Base-by-base conservation (phyloP, 2,113 vertebrate species). In the Seriola quinqueradiata region DNA sequence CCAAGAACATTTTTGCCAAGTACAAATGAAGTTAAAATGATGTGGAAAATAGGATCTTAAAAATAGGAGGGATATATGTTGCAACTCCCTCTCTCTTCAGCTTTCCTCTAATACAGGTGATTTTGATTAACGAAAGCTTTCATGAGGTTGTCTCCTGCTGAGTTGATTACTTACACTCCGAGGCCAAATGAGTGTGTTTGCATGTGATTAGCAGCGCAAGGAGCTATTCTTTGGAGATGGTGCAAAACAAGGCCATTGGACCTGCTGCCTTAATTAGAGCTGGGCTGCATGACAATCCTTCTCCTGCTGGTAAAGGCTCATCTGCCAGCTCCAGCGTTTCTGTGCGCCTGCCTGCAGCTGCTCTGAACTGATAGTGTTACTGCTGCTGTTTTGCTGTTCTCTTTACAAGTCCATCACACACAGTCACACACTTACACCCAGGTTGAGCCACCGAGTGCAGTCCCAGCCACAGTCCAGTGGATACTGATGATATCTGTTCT, bases 191-290 rank as follows among this genome's bases (percentile, higher is more conserved):
- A 87, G 66, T 69, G 73, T 92, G 83, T 91, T 87, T 89, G 86
- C 75, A 50, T 81, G 85, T 90, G 87, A 93, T 94, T 92, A 91
- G 78, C 79, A 77, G 72, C 87, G 70, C 79, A 42, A 70, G 66
- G 83, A 89, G 82, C 65, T 87, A 79, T 87, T 87, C 79, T 88
- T 84, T 74, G 48, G 83, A 88, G 87, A 79, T 25, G 4, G 67
- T 68, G 76, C 73, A 77, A 85, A 89, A 89, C 69, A 91, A 84
- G 85, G 81, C 91, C 71, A 81, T 84, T 87, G 77, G 89, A 92
- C 86, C 84, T 69, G 73, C 80, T 87, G 83, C 83, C 83, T 88
- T 92, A 91, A 94, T 93, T 93, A 92, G 85, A 90, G 86, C 59
- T 77, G 75, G 86, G 67, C 81, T 71, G 74, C 81, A 77, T 83